These are phyloP conservation scores for Osmerus eperlanus DNA, from an alignment of 2,113 vertebrate species.

Conservation along the genomic window DNA sequence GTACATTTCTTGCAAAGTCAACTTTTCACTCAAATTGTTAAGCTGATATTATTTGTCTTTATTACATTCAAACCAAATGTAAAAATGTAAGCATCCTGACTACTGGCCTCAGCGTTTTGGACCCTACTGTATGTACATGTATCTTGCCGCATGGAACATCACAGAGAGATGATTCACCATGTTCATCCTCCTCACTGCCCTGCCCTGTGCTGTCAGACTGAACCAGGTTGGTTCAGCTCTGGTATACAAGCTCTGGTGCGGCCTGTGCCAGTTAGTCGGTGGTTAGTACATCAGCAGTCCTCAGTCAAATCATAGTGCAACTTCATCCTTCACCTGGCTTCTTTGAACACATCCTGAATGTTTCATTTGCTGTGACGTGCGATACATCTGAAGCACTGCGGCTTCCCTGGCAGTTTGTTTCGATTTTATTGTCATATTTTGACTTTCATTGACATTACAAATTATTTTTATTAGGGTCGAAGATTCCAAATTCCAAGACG, in stretches of 20 bases:
- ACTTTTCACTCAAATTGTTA: too few species aligned
- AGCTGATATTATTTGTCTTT: too few species aligned
- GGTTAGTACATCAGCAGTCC: slow-evolving; percentile 25
- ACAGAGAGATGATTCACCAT: too few species aligned
- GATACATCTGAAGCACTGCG: slow-evolving; percentile 16
- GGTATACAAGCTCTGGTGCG: slow-evolving; percentile 12
- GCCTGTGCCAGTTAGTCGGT: slow-evolving; percentile 36
- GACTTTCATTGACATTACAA: slow-evolving; percentile 11
- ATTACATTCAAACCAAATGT: too few species aligned
- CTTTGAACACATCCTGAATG: slow-evolving; percentile 10
- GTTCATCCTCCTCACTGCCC: too few species aligned
- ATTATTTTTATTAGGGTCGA: slow-evolving; percentile 19
- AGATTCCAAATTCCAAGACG: slow-evolving; percentile 15
- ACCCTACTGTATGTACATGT: too few species aligned
- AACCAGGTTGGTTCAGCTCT: too few species aligned
- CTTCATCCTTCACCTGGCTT: background rate
- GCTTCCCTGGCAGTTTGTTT: slow-evolving; percentile 33
- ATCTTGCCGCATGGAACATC: too few species aligned
- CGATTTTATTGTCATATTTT: slow-evolving; percentile 17
- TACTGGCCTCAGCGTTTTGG: too few species aligned
- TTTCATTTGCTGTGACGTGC: slow-evolving; percentile 8
- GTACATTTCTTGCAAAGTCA: too few species aligned
- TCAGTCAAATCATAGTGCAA: slow-evolving; percentile 20
- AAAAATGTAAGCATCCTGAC: too few species aligned
- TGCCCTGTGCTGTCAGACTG: too few species aligned